Base-by-base conservation (phyloP, 2,888 invertebrate genomes). In the Linhomoeus sp. region DNA sequence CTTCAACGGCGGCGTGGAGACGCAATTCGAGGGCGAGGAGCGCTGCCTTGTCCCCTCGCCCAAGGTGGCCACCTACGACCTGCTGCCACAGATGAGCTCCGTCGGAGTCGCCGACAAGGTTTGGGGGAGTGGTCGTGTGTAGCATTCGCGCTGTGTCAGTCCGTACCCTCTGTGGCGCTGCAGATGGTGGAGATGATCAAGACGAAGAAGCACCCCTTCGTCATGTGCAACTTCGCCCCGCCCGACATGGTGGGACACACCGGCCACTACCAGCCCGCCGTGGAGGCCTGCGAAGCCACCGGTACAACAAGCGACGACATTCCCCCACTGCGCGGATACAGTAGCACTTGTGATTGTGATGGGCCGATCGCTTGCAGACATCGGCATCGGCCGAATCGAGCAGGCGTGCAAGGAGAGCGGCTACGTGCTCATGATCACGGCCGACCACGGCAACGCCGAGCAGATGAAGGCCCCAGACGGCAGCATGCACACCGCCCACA, bases 191-290 rank as follows among this genome's bases (percentile, higher is more conserved):
- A 64, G 48, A 61, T 60, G 5, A 57, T 68, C 46, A 52, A 53
- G 22, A 39, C 50, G 5, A 58, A 58, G n/a, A 62, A 62, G 35
- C 64, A 67, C 53, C 64, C 64, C 12, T 70, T 70, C 55, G 57
- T 68, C 3, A 69, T 68, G 69, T 68, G 67, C 57, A 68, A 68
- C 53, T 68, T 68, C 53, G 69, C 68, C 3, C 67, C 68, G n/a
- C 69, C 69, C 14, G 68, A 68, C 52, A 68, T 68, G 68, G 68
- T 68, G 38, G 68, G 68, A 7, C 68, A 68, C 52, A 69, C 69
- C 3, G 68, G 68, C 22, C 58, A 60, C 49, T 67, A 67, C 51
- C 67, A 67, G 40, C 56, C 65, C 5, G 59, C 66, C 0, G 58
- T 67, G 14, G 63, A 53, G 41, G 67, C 65, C 17, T 54, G 54